Percentiles rank a stretch among this genome's conserved stretches.
phyloP scores from a whole-genome alignment of 2,888 invertebrate species.

The Scelioninae gen. 1 region DNA sequence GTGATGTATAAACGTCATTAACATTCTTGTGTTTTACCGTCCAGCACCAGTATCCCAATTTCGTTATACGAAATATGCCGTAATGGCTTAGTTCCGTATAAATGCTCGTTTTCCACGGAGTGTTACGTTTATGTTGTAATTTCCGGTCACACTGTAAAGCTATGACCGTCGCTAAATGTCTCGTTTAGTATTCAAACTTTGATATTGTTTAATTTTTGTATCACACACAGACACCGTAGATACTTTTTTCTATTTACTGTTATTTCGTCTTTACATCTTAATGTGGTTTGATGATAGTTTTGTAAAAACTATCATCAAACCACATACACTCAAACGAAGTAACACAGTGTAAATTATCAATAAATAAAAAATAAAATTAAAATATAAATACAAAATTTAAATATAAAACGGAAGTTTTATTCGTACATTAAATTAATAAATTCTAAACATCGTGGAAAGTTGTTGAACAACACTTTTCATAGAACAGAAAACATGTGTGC shows the following conservation, averaged over 20 bases:
- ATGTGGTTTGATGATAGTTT: too few relatives aligned
- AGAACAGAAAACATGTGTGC: conserved; percentile 24
- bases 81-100: conserved; percentile 56
- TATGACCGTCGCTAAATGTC: conserved; percentile 59
- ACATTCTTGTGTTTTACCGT: conserved; percentile 59
- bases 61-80: conserved; percentile 58
- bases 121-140: conserved; percentile 77
- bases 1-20: conserved; percentile 62
- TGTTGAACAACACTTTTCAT: conserved; percentile 11
- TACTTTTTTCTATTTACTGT: conserved; percentile 13
- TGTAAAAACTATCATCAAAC: too few relatives aligned
- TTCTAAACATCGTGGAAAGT: conserved; percentile 19
- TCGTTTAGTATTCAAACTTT: conserved; percentile 56
- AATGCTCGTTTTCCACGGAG: conserved; percentile 72
- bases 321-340: too few relatives aligned
- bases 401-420: background rate
- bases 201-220: conserved; percentile 52
- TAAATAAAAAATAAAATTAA: too few relatives aligned
- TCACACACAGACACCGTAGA: conserved; percentile 14
- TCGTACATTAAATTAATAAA: conserved; percentile 20
- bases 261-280: too few relatives aligned
- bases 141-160: conserved; percentile 68
- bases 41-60: conserved; percentile 38
- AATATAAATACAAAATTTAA: background rate
- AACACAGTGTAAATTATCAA: background rate